phyloP scores from a whole-genome alignment of 2,113 vertebrate species.

The Myrmophylax atrothorax region DNA sequence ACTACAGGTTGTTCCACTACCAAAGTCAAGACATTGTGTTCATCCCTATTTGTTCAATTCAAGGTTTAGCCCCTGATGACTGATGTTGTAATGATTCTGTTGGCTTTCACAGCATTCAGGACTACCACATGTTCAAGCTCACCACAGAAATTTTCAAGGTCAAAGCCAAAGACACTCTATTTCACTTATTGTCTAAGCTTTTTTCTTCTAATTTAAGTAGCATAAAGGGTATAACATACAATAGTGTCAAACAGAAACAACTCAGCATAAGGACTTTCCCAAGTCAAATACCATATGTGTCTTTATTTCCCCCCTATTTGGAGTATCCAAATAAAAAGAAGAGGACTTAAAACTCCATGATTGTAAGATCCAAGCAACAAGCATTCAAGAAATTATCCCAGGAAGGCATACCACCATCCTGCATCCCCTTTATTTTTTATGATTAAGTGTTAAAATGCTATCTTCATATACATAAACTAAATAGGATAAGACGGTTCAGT shows the following conservation, averaged over 20 bases:
- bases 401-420: background rate
- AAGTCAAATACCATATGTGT: background rate
- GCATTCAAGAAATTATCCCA: background rate
- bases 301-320: background rate
- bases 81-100: background rate
- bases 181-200: background rate
- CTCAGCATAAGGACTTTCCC: background rate
- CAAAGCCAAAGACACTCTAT: background rate
- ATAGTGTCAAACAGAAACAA: background rate
- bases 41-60: background rate
- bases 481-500: background rate
- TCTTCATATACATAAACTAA: background rate
- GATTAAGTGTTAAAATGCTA: background rate
- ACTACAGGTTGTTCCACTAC: background rate
- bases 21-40: background rate
- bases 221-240: background rate
- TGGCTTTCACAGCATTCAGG: background rate
- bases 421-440: background rate
- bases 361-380: background rate
- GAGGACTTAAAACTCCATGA: background rate
- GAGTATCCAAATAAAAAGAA: background rate
- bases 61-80: background rate
- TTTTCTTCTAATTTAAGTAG: background rate
- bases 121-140: background rate
- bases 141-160: background rate